Conservation (phyloP, 2,888 invertebrate genomes). For the Hanleya hanleyi region DNA sequence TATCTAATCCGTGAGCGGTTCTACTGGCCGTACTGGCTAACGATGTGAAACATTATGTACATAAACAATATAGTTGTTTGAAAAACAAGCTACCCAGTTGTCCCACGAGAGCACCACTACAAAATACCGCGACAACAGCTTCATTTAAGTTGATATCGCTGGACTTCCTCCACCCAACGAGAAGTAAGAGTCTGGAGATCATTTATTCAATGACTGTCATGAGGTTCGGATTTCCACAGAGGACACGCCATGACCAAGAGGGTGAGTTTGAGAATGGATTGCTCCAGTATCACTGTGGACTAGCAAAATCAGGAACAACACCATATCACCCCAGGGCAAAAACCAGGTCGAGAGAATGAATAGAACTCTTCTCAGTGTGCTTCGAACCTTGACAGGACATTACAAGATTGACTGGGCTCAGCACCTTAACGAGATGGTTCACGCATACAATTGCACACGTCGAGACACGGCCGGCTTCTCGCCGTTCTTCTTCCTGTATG, state of each 20-base stretch:
- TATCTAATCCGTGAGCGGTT: conserved; percentile 1
- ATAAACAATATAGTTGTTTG: not conserved
- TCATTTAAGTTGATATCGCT: conserved; percentile 18
- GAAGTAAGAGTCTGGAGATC: conserved; percentile 17
- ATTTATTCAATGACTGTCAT: conserved; percentile 16
- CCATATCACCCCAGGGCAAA: conserved; percentile 27
- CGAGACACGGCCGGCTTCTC: conserved; percentile 17
- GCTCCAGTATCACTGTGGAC: not conserved
- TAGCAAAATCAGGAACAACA: conserved; percentile 19
- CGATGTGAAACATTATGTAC: not conserved
- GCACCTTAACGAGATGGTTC: conserved; percentile 20
- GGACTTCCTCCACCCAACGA: conserved; percentile 14
- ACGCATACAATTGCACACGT: conserved; percentile 26
- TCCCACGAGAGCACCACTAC: not conserved
- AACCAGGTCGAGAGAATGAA: conserved; percentile 26
- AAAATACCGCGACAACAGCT: not conserved
- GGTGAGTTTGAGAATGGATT: conserved; percentile 18
- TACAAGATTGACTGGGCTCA: conserved; percentile 21
- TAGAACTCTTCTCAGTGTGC: conserved; percentile 16
- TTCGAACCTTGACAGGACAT: conserved; percentile 6
- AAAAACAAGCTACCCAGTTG: not conserved
- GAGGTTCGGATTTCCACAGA: conserved; percentile 13
- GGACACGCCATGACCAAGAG: conserved; percentile 20
- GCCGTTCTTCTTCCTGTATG: conserved; percentile 24
- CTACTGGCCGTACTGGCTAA: conserved; percentile 9